Percentiles rank a stretch among this genome's conserved stretches.
Evolutionary conservation across 2,888 invertebrate species (phyloP).

Genomic region (Pristionchus japonicus): DNA sequence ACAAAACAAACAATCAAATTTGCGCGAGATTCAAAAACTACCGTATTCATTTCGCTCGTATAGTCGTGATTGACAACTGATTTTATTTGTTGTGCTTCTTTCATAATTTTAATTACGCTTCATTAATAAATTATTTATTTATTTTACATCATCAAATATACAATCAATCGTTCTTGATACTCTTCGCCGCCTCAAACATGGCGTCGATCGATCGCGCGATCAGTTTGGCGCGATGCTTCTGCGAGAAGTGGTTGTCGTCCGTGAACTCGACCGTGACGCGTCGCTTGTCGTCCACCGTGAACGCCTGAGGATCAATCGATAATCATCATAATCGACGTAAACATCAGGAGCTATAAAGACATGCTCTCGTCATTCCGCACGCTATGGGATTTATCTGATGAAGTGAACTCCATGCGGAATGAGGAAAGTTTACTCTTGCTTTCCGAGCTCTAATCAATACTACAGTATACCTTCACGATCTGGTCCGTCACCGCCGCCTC

Average conservation of each 20-base stretch:
- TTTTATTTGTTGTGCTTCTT: too few relatives aligned
- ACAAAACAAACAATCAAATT: too few relatives aligned
- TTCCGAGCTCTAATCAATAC: too few relatives aligned
- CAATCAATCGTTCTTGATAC: neutral
- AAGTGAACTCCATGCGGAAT: too few relatives aligned
- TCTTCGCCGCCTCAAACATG: constrained; percentile 47
- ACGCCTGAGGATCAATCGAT: neutral
- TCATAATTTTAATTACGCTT: neutral
- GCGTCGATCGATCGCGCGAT: constrained; percentile 50
- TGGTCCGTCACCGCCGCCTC: constrained; percentile 19
- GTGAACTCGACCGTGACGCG: constrained; percentile 51
- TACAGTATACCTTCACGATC: neutral
- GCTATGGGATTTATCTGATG: too few relatives aligned
- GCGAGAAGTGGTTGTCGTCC: constrained; percentile 58
- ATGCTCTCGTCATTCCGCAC: too few relatives aligned
- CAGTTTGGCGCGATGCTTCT: constrained; percentile 54
- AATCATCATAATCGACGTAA: too few relatives aligned
- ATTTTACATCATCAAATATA: neutral
- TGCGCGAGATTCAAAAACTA: too few relatives aligned
- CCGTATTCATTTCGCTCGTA: too few relatives aligned
- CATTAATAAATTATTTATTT: neutral
- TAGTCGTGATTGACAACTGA: too few relatives aligned
- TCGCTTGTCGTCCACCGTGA: neutral
- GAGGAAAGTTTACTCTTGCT: too few relatives aligned
- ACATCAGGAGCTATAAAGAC: too few relatives aligned